phyloP scores from a whole-genome alignment of 2,888 invertebrate genomes.

The Aspidiotus rigidus region DNA sequence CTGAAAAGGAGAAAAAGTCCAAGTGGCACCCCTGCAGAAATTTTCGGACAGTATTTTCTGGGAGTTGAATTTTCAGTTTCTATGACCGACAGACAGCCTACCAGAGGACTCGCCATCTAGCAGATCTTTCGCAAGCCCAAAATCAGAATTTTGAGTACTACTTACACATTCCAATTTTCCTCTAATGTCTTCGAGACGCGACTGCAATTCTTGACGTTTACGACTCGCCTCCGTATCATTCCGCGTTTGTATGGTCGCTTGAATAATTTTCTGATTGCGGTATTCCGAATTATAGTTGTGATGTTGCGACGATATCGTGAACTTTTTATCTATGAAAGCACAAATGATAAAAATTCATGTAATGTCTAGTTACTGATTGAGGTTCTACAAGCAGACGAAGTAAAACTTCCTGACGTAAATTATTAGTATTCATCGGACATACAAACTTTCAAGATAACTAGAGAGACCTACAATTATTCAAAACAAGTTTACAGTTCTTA shows the following conservation, averaged over 20 bases:
- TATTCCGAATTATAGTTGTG: constrained; percentile 41
- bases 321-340: constrained; percentile 34
- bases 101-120: too few relatives aligned
- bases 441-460: not conserved
- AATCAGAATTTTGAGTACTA: constrained; percentile 37
- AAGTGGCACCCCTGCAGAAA: too few relatives aligned
- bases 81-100: too few relatives aligned
- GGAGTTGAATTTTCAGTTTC: too few relatives aligned
- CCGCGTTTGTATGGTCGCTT: constrained; percentile 50
- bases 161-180: constrained; percentile 78
- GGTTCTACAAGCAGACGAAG: not conserved
- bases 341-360: not conserved
- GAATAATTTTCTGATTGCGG: constrained; percentile 49
- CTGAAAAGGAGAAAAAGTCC: too few relatives aligned
- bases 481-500: not conserved
- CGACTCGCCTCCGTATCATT: constrained; percentile 56
- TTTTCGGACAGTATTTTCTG: too few relatives aligned
- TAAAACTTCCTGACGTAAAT: too few relatives aligned
- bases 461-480: not conserved
- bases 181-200: constrained; percentile 73
- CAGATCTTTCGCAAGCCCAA: too few relatives aligned
- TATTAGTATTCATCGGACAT: not conserved
- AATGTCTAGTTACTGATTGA: too few relatives aligned
- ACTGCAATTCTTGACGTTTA: constrained; percentile 67
- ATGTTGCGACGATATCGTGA: constrained; percentile 45